Conservation (phyloP, 2,797 vertebrate species). For the Zenarchopterus dispar region DNA sequence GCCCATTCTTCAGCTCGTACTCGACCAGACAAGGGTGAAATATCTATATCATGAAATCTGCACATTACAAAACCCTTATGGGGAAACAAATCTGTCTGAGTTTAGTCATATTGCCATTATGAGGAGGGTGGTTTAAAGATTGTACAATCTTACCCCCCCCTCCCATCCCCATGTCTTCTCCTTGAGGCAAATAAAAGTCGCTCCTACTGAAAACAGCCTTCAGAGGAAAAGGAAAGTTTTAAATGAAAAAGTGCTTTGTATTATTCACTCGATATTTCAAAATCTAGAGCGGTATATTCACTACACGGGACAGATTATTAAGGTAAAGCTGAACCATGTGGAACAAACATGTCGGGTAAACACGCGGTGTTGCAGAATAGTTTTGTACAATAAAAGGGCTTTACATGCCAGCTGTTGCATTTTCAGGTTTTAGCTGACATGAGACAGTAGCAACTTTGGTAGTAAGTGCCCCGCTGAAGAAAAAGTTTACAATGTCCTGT, state of each 20-base stretch:
- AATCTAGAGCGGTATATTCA: slow-evolving; percentile 68
- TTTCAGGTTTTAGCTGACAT: slow-evolving; percentile 38
- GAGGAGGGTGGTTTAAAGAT: slow-evolving; percentile 29
- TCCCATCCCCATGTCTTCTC: slow-evolving; percentile 42
- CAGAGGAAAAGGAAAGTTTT: slow-evolving; percentile 59
- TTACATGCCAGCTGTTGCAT: slow-evolving; percentile 33
- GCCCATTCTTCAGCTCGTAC: slow-evolving; percentile 41
- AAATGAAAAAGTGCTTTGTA: slow-evolving; percentile 74
- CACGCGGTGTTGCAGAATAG: slow-evolving; percentile 47
- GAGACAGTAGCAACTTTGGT: slow-evolving; percentile 54
- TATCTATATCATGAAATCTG: slow-evolving; percentile 39
- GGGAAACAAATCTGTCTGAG: slow-evolving; percentile 46
- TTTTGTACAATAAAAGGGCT: slow-evolving; percentile 67
- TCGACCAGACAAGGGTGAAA: slow-evolving; percentile 44
- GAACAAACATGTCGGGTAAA: slow-evolving; percentile 53
- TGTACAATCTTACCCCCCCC: slow-evolving; percentile 26
- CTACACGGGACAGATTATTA: slow-evolving; percentile 61
- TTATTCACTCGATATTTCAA: slow-evolving; percentile 64
- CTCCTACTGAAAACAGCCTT: slow-evolving; percentile 39
- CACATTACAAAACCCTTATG: slow-evolving; percentile 42
- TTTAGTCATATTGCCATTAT: slow-evolving; percentile 65
- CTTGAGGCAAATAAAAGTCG: slow-evolving; percentile 45
- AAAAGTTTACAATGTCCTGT: slow-evolving; percentile 35
- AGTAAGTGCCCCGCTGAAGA: slow-evolving; percentile 34
- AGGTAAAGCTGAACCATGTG: slow-evolving; percentile 67